These are phyloP conservation scores for Lysandra bellargus DNA, from an alignment of 2,888 invertebrate species.

Conservation along the genomic window DNA sequence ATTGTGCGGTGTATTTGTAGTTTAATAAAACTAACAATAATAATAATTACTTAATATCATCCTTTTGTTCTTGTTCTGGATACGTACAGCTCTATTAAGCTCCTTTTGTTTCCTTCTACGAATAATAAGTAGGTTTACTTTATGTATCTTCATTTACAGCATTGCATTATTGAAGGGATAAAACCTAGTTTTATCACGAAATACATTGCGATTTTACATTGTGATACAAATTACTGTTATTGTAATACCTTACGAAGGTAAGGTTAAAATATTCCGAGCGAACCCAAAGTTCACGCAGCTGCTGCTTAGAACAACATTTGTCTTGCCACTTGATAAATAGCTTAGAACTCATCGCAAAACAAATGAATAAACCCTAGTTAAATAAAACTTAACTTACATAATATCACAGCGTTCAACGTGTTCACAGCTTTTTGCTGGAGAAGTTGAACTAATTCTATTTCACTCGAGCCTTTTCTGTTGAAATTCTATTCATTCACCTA, in stretches of 20 bases:
- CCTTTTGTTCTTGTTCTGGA: no score
- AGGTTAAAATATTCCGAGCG: slow-evolving; percentile 11
- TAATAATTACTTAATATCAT: no score
- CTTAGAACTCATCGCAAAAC: not conserved
- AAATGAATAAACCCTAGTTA: slow-evolving; percentile 11
- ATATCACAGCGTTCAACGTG: not conserved
- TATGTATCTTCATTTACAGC: no score
- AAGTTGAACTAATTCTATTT: not conserved
- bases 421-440: not conserved
- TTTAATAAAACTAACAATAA: no score
- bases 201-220: no score
- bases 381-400: slow-evolving; percentile 11
- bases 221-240: not conserved
- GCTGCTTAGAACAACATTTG: slow-evolving; percentile 21
- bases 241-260: not conserved
- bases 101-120: no score
- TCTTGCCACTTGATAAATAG: slow-evolving; percentile 24
- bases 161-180: no score
- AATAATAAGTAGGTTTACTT: no score
- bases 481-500: not conserved
- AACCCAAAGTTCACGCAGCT: not conserved
- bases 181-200: no score
- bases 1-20: no score
- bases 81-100: no score
- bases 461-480: not conserved